Evolutionary conservation across 2,113 vertebrate genomes (phyloP).

Genomic region (Caracal caracal): DNA sequence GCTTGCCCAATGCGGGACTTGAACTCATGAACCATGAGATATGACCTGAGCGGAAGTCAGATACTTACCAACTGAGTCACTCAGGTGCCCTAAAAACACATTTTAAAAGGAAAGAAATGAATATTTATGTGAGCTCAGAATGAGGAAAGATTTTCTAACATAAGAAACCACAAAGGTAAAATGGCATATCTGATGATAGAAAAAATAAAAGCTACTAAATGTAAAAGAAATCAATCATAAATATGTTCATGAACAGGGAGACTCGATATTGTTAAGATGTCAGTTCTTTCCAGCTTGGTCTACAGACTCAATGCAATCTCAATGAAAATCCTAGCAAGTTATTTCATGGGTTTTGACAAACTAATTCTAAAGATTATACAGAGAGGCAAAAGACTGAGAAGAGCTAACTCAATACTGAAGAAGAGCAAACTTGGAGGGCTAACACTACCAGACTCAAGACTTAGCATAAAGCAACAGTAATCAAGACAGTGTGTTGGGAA

Average conservation of each 20-base stretch:
- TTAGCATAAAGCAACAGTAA: not conserved
- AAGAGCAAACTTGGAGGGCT: not conserved
- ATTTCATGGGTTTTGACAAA: not conserved
- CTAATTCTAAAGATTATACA: not conserved
- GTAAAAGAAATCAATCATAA: slow-evolving; percentile 33
- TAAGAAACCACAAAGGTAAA: slow-evolving; percentile 33
- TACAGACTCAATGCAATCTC: not conserved
- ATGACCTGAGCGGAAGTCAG: too few relatives aligned
- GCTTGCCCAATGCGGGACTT: too few relatives aligned
- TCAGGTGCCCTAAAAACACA: not conserved
- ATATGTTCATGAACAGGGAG: not conserved
- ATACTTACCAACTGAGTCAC: too few relatives aligned
- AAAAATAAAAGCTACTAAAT: slow-evolving; percentile 21
- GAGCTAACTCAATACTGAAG: not conserved
- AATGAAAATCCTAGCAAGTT: not conserved
- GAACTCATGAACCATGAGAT: too few relatives aligned
- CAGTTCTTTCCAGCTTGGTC: not conserved
- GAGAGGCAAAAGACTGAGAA: slow-evolving; percentile 18
- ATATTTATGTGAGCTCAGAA: not conserved
- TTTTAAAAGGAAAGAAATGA: slow-evolving; percentile 35
- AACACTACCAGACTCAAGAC: not conserved
- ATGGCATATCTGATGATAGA: not conserved
- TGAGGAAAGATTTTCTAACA: not conserved
- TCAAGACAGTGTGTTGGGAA: not conserved
- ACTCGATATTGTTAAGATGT: not conserved